phyloP scores from a whole-genome alignment of 2,797 vertebrate genomes.

The Botia kubotai region DNA sequence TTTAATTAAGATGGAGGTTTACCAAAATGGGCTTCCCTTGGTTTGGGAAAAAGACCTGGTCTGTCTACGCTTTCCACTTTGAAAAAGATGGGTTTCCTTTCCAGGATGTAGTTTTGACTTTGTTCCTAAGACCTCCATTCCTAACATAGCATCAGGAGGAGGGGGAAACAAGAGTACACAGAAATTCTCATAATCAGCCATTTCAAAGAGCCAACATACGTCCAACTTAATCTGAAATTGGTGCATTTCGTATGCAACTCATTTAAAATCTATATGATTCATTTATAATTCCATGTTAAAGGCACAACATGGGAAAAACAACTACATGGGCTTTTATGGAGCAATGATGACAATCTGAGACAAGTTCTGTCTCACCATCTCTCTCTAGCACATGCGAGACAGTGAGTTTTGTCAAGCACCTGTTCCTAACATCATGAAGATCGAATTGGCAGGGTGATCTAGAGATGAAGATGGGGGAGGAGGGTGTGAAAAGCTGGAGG shows the following conservation, averaged over 20 bases:
- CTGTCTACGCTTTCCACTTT: constrained; percentile 49
- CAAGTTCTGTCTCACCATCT: neutral
- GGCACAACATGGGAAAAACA: neutral
- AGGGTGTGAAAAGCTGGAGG: constrained; percentile 56
- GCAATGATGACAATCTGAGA: neutral
- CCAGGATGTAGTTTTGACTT: constrained; percentile 20
- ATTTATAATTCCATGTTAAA: neutral
- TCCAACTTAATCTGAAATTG: neutral
- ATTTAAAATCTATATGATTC: neutral
- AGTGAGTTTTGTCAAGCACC: constrained; percentile 21
- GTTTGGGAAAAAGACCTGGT: constrained; percentile 57
- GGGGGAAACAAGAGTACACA: neutral
- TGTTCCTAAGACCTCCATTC: constrained; percentile 37
- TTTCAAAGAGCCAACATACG: neutral
- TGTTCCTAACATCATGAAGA: constrained; percentile 21
- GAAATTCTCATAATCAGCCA: constrained; percentile 1
- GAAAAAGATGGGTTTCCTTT: constrained; percentile 52
- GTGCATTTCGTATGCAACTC: neutral
- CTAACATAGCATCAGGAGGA: constrained; percentile 5
- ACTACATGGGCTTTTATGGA: neutral
- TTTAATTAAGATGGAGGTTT: constrained; percentile 67
- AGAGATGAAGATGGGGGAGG: constrained; percentile 19
- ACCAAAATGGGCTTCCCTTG: constrained; percentile 66
- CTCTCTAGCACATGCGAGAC: neutral
- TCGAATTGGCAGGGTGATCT: constrained; percentile 19